A percentile compares a stretch with the other conserved stretches of the same genome.
Conservation (phyloP, 30 jellyfish, hydroid and myxozoan species). For the Kudoa iwatai region DNA sequence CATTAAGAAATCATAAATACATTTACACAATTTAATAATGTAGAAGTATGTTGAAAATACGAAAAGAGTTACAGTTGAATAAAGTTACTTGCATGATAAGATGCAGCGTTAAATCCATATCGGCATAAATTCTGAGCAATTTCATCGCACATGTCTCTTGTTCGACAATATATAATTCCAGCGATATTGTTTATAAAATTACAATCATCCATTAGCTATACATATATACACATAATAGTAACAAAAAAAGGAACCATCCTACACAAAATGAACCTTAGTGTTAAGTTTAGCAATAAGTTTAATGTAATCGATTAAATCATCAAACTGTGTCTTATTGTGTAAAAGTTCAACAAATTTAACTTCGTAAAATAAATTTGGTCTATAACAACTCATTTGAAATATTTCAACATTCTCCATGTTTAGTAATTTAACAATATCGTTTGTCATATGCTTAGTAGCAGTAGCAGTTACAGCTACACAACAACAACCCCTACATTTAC, state of each 20-base stretch:
- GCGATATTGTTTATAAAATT: not conserved
- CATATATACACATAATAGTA: too few species aligned
- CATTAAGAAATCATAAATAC: too few species aligned
- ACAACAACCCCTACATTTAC: constrained; percentile 6
- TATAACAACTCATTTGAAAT: constrained; percentile 13
- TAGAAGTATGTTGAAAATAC: too few species aligned
- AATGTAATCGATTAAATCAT: too few species aligned
- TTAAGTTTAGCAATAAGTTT: too few species aligned
- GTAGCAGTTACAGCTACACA: constrained; percentile 87
- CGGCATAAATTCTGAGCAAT: constrained; percentile 17
- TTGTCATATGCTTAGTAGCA: constrained; percentile 38
- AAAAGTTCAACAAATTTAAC: constrained; percentile 10
- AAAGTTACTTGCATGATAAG: constrained; percentile 69
- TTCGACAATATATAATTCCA: constrained; percentile 67
- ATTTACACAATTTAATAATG: too few species aligned
- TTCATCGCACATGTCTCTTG: constrained; percentile 33
- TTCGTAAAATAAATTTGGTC: constrained; percentile 28
- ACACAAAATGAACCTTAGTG: too few species aligned
- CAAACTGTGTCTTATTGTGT: too few species aligned
- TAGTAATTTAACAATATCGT: constrained; percentile 18
- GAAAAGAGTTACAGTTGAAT: too few species aligned
- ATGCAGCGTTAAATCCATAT: constrained; percentile 16
- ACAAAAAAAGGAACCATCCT: too few species aligned
- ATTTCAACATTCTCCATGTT: constrained; percentile 13
- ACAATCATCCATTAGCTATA: too few species aligned